Conservation (phyloP, 2,113 vertebrate species). For the Micromys minutus region DNA sequence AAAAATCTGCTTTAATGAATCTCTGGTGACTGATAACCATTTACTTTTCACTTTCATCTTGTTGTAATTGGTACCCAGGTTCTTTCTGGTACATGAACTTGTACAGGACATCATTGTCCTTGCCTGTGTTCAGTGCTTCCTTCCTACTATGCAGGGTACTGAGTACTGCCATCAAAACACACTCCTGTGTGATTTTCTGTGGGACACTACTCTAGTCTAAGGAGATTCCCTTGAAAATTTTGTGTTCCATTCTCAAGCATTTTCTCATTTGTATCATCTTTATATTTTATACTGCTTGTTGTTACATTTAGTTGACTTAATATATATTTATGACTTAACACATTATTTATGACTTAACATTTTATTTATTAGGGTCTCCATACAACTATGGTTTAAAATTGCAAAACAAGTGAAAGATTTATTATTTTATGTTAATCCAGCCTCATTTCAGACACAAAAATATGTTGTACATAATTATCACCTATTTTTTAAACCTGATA, state of each 20-base stretch:
- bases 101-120: accelerated
- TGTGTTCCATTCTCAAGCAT: not conserved
- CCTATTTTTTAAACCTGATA: not conserved
- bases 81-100: not conserved
- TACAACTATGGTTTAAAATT: not conserved
- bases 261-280: not conserved
- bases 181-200: not conserved
- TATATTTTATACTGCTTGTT: not conserved
- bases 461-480: not conserved
- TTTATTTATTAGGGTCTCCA: not conserved
- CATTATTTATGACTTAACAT: not conserved
- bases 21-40: not conserved
- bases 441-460: not conserved
- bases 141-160: accelerated
- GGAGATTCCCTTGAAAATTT: not conserved
- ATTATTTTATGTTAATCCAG: not conserved
- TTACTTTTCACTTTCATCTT: not conserved
- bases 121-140: not conserved
- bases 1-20: not conserved
- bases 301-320: not conserved
- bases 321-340: not conserved
- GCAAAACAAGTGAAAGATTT: not conserved
- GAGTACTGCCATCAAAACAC: not conserved
- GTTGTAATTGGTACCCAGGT: accelerated
- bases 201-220: not conserved